Evolutionary conservation across 2,113 vertebrate genomes (phyloP).

Genomic region (Otocyon megalotis): DNA sequence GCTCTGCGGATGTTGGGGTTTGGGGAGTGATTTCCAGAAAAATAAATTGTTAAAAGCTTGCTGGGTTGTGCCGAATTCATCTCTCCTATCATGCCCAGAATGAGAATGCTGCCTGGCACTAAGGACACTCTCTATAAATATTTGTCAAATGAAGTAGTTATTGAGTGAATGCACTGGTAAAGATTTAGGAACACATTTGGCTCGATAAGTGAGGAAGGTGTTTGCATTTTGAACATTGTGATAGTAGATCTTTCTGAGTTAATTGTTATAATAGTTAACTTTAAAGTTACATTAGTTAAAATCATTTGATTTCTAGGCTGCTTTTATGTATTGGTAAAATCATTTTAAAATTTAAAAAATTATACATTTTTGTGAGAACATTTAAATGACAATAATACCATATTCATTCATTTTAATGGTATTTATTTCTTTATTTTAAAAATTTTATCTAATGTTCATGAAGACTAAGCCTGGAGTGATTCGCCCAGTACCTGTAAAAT

Average conservation of each 20-base stretch:
- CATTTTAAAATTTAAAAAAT: neutral
- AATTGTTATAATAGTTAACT: neutral
- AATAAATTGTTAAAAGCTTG: neutral
- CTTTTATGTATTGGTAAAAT: slow-evolving; percentile 61
- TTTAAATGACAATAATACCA: neutral
- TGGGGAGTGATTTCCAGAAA: neutral
- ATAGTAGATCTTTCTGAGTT: neutral
- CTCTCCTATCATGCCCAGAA: neutral
- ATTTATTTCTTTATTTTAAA: slow-evolving; percentile 56
- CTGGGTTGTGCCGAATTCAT: neutral
- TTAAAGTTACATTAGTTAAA: neutral
- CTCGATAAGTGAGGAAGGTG: neutral
- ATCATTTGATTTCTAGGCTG: neutral
- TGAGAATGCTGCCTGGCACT: neutral
- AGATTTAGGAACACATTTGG: neutral
- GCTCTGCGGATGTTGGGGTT: neutral
- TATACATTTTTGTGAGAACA: neutral
- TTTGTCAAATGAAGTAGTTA: neutral
- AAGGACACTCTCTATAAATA: neutral
- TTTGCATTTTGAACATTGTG: slow-evolving; percentile 21
- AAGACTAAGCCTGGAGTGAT: slow-evolving; percentile 96
- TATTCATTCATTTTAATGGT: slow-evolving; percentile 52
- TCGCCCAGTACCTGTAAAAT: slow-evolving; percentile 89
- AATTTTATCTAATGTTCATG: slow-evolving; percentile 30
- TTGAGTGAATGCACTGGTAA: neutral